phyloP scores from a whole-genome alignment of 2,888 invertebrate species.

The Dynastes hyllus region DNA sequence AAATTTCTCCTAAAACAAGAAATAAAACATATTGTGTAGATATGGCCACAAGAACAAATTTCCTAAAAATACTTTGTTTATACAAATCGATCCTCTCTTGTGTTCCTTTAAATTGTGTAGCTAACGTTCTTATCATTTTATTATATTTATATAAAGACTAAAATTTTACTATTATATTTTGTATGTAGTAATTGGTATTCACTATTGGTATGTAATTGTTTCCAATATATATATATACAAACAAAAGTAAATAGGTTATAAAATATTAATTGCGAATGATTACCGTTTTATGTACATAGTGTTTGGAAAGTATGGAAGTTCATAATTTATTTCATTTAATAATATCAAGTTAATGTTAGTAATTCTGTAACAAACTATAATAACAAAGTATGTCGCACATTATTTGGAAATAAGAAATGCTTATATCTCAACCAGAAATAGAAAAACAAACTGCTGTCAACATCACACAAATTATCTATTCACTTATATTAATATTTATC shows the following conservation, averaged over 20 bases:
- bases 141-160: conserved; percentile 34
- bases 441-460: too few species aligned
- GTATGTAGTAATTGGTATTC: conserved; percentile 35
- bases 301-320: conserved; percentile 9
- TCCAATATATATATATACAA: conserved; percentile 33
- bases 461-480: background rate
- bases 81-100: conserved; percentile 35
- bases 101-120: conserved; percentile 38
- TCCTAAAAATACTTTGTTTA: conserved; percentile 35
- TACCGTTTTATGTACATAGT: conserved; percentile 32
- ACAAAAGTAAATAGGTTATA: conserved; percentile 14
- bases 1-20: conserved; percentile 37
- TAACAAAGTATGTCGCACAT: too few species aligned
- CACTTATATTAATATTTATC: too few species aligned
- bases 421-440: too few species aligned
- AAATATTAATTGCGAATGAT: conserved; percentile 35
- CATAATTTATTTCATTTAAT: conserved; percentile 2
- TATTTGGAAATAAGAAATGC: too few species aligned
- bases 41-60: conserved; percentile 45
- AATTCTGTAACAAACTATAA: too few species aligned
- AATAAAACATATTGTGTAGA: conserved; percentile 37
- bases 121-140: conserved; percentile 35
- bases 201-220: conserved; percentile 28
- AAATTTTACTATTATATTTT: conserved; percentile 26
- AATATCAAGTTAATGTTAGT: too few species aligned